Evolutionary conservation across 2,888 invertebrate species (phyloP), one percentile per base, ranked within the genome.

Genomic region (Apomyelois bistriatella): DNA sequence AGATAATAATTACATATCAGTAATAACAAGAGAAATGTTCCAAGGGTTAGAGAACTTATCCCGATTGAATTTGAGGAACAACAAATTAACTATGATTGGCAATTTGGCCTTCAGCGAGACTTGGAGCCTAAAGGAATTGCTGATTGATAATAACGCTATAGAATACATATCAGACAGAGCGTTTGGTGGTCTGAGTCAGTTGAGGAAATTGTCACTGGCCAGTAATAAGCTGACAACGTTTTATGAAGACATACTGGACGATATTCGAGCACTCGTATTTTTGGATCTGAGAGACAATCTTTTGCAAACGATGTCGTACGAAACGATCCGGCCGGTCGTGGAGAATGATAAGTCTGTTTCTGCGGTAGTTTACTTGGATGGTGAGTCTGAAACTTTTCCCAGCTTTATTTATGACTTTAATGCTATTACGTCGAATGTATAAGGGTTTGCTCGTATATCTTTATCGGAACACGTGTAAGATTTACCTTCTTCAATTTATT

Each of bases 91-190:
- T 49, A 95, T 94, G 91, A 92, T 97, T 61, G 95, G 95, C 2
- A 95, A 95, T 66, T 92, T 94, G 57, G 95, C 94, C 36, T 96
- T 97, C 78, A 93, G 94, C 41, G 96, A 96, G 68, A 87, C 95
- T 68, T 94, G 94, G 88, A 93, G 93, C 42, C 79, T 95, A 36
- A 92, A 92, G 59, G 94, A 95, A 63, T 82, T 95, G 65, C 92
- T 93, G 66, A 78, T 95, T 64, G 94, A 94, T 78, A 92, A 93
- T 64, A 94, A 94, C 74, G 91, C 87, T 40, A 93, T 95, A 67
- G 85, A 94, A 79, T 93, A 93, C 66, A 93, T 97, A 63, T 94
- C 94, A 30, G 94, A 95, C 62, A 92, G 94, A 55, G 96, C 96
- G 4, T 93, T 97, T 63, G 93, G 94, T 22, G 96, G 95, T 0